These are phyloP conservation scores for Vandiemenella viatica DNA, from an alignment of 2,888 invertebrate genomes.

Conservation along the genomic window DNA sequence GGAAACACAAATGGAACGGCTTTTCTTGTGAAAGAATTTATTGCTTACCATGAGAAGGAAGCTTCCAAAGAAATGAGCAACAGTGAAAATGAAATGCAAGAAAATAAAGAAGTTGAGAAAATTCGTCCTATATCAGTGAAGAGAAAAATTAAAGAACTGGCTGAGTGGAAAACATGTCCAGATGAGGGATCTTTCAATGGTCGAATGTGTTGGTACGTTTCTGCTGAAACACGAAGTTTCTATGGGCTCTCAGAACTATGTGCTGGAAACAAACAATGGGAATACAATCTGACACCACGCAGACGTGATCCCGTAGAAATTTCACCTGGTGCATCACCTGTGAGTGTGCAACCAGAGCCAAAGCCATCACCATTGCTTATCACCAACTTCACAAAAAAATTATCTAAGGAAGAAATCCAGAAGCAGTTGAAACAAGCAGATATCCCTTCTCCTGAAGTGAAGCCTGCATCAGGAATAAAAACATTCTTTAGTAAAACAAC, in stretches of 20 bases:
- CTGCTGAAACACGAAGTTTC: constrained; percentile 8
- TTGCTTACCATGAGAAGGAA: too few relatives aligned
- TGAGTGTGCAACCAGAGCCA: background rate
- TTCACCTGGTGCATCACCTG: background rate
- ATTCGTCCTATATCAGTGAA: too few relatives aligned
- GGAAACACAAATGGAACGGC: constrained; percentile 43
- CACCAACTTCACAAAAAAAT: constrained; percentile 23
- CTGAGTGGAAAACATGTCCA: constrained; percentile 39
- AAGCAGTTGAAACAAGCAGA: constrained; percentile 21
- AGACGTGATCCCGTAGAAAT: background rate
- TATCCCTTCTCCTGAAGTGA: background rate
- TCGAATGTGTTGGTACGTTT: constrained; percentile 48
- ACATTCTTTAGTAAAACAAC: too few relatives aligned
- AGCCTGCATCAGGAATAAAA: too few relatives aligned
- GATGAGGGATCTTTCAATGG: constrained; percentile 38
- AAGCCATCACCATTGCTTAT: constrained; percentile 12
- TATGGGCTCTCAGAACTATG: constrained; percentile 9
- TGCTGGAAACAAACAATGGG: constrained; percentile 11
- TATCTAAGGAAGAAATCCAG: constrained; percentile 23
- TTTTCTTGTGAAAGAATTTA: constrained; percentile 46
- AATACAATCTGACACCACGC: constrained; percentile 11
- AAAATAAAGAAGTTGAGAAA: too few relatives aligned
- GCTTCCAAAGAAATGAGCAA: too few relatives aligned
- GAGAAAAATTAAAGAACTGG: constrained; percentile 43
- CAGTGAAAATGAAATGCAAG: too few relatives aligned